Base-by-base conservation (phyloP, 2,888 invertebrate genomes). In the Lithosia quadra region DNA sequence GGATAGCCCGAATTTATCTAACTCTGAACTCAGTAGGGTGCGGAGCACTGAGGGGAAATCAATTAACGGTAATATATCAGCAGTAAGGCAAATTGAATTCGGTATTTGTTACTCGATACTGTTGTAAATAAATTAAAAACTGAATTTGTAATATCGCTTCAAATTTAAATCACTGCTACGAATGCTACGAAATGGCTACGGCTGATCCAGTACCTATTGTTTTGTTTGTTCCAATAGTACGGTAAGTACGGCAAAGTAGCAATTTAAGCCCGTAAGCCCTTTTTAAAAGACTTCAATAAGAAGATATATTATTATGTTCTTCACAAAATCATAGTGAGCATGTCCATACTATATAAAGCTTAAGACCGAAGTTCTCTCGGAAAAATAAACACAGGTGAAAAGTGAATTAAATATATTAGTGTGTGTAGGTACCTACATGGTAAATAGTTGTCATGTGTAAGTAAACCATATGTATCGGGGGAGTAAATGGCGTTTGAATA, bases 1-100 rank as follows among this genome's bases (percentile, higher is more conserved):
- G 93, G 93, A 94, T 94, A 94, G 91, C 92, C 90, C 88, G 90
- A 92, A 93, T 93, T 92, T 91, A 93, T 93, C 90, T 92, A 89
- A 91, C 88, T 91, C 87, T 79, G 84, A 84, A 90, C 83, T 87
- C 84, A 34, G 85, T 84, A 79, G 91, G 89, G 90, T 87, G 88
- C 86, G 79, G 75, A 75, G 82, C 85, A 84, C 87, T 88, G 90
- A 90, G 92, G 93, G 92, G 90, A 91, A 92, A 92, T 90, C 92
- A 91, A 92, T 92, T 92, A 92, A 88, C 80, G 84, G 88, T 89
- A 90, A 90, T 84, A 88, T 90, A 92, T 92, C 89, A 87, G 87
- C 86, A 85, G 85, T 84, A 86, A 81, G 86, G 84, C 89, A 87
- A 90, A 91, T 91, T 90, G 78, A 88, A 81, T 86, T 86, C 75